Percentiles rank a stretch among this genome's conserved stretches.
Evolutionary conservation across 2,797 vertebrate species (phyloP).

Genomic region (Ctenosaura bakeri): DNA sequence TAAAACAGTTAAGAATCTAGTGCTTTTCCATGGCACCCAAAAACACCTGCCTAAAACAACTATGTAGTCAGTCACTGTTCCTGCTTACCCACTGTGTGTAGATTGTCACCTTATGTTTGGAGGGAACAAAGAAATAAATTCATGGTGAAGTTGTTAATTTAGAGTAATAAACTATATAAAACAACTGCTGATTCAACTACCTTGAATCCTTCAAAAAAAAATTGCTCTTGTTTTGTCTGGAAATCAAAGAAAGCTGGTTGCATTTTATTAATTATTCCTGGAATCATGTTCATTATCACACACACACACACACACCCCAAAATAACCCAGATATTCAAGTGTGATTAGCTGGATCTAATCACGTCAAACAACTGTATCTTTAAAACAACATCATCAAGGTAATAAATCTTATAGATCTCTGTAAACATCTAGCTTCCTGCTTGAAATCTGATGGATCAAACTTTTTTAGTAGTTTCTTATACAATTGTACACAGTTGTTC

Average conservation of each 20-base stretch:
- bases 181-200: neutral
- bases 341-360: slow-evolving; percentile 57
- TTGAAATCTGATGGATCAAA: neutral
- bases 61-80: neutral
- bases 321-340: slow-evolving; percentile 65
- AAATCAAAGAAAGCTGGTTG: slow-evolving; percentile 23
- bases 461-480: neutral
- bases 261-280: neutral
- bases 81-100: neutral
- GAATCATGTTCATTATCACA: slow-evolving; percentile 41
- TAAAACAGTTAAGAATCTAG: neutral
- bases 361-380: slow-evolving; percentile 60
- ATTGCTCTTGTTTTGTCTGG: neutral
- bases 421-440: slow-evolving; percentile 34
- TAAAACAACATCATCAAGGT: slow-evolving; percentile 28
- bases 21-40: too few species aligned
- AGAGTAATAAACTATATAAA: neutral
- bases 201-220: neutral
- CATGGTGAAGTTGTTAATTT: neutral
- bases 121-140: neutral
- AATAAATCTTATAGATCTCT: slow-evolving; percentile 27
- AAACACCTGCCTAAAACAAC: neutral
- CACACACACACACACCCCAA: neutral
- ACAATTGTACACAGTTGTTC: neutral
- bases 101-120: neutral